A percentile compares a stretch with the other conserved stretches of the same genome.
Conservation (phyloP, 2,797 vertebrate genomes). For the Lophotriccus pileatus region DNA sequence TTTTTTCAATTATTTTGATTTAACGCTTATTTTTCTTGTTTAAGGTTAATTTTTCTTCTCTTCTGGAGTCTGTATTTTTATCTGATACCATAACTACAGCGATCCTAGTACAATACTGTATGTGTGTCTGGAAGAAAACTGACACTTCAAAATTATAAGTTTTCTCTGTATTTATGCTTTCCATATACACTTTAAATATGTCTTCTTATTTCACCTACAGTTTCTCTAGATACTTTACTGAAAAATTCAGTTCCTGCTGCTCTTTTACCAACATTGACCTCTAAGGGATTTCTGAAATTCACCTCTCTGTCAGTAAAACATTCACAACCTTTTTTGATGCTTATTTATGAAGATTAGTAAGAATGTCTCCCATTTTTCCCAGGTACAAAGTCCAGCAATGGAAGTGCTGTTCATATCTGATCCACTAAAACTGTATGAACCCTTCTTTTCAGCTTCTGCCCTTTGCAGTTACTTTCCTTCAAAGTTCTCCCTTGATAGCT, state of each 20-base stretch:
- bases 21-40: background rate
- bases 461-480: background rate
- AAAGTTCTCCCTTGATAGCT: background rate
- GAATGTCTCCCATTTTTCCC: background rate
- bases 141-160: background rate
- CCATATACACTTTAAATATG: background rate
- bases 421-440: background rate
- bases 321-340: background rate
- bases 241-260: background rate
- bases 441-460: background rate
- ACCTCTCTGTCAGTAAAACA: background rate
- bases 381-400: background rate
- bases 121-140: background rate
- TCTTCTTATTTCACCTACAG: background rate
- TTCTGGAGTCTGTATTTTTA: background rate
- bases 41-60: background rate
- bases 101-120: background rate
- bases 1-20: background rate
- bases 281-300: background rate
- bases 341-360: background rate
- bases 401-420: background rate
- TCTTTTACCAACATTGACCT: background rate
- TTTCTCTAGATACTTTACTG: background rate
- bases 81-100: background rate
- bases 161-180: background rate